Conservation (phyloP, 2,888 invertebrate species). For the Iphiclides podalirius region DNA sequence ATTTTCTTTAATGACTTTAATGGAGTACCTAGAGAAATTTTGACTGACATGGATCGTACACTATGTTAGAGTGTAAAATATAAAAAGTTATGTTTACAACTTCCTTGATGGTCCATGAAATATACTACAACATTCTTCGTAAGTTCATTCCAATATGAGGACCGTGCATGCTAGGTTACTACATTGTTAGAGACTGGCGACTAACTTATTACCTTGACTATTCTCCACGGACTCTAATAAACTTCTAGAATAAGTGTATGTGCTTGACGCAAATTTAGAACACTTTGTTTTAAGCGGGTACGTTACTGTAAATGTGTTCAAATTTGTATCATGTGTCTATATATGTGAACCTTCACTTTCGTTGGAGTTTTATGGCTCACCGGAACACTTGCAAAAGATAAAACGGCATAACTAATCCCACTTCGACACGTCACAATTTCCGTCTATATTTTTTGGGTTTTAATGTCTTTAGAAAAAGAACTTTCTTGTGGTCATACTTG, state of each 20-base stretch:
- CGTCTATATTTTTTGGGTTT: not conserved
- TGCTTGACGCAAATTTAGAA: not conserved
- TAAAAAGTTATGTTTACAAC: not conserved
- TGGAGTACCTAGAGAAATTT: too few relatives aligned
- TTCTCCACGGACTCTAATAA: not conserved
- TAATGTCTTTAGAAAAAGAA: not conserved
- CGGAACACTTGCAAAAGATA: constrained; percentile 8
- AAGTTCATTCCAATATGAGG: not conserved
- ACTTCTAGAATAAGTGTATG: not conserved
- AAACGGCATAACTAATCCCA: constrained; percentile 6
- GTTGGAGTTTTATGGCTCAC: constrained; percentile 1
- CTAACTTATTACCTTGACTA: not conserved
- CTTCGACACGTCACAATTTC: constrained; percentile 4
- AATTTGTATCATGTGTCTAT: not conserved
- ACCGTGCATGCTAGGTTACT: not conserved
- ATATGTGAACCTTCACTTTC: constrained; percentile 3
- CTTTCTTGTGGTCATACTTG: too few relatives aligned
- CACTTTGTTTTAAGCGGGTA: not conserved
- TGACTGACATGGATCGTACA: too few relatives aligned
- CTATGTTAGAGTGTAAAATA: not conserved
- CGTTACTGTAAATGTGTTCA: not conserved
- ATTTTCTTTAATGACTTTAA: too few relatives aligned
- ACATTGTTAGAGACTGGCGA: not conserved
- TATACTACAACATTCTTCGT: not conserved
- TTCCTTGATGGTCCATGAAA: not conserved